Evolutionary conservation across 1,140 invertebrate species (phyloP).

Genomic region (Drosophila burlai): DNA sequence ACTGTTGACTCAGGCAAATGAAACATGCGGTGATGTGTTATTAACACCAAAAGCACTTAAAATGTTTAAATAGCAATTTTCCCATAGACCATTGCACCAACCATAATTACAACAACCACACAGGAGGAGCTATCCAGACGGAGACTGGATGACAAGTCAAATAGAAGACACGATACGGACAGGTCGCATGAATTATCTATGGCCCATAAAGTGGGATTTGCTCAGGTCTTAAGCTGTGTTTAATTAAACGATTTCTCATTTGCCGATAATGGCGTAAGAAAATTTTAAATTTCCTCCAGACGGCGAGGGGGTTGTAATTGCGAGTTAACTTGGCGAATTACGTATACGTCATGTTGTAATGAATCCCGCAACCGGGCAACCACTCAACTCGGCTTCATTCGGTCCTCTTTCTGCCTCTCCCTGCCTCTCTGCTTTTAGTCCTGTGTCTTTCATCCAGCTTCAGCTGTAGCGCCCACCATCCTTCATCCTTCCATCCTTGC

Average conservation of each 20-base stretch:
- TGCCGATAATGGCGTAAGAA: constrained; percentile 49
- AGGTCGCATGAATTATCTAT: constrained; percentile 37
- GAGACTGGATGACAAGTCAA: constrained; percentile 49
- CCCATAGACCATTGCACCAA: constrained; percentile 13
- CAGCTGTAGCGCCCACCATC: neutral
- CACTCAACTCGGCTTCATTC: constrained; percentile 9
- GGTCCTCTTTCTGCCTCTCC: neutral
- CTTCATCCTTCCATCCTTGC: constrained; percentile 6
- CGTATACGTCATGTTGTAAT: constrained; percentile 67
- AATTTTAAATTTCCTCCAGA: constrained; percentile 33
- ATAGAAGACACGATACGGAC: constrained; percentile 28
- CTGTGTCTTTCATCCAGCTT: neutral
- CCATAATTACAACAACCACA: constrained; percentile 64
- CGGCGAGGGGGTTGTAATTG: constrained; percentile 16
- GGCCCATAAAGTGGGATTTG: constrained; percentile 14
- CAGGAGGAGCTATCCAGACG: neutral
- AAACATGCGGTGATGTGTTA: constrained; percentile 76
- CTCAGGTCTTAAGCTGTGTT: constrained; percentile 23
- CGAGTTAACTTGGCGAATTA: constrained; percentile 49
- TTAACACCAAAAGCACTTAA: constrained; percentile 77
- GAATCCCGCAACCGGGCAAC: constrained; percentile 26
- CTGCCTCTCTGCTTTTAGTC: neutral
- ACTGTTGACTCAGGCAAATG: constrained; percentile 77
- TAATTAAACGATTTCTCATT: constrained; percentile 66
- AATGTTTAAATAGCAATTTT: constrained; percentile 76